phyloP scores from a whole-genome alignment of 2,113 vertebrate genomes.

The Larimichthys polyactis region DNA sequence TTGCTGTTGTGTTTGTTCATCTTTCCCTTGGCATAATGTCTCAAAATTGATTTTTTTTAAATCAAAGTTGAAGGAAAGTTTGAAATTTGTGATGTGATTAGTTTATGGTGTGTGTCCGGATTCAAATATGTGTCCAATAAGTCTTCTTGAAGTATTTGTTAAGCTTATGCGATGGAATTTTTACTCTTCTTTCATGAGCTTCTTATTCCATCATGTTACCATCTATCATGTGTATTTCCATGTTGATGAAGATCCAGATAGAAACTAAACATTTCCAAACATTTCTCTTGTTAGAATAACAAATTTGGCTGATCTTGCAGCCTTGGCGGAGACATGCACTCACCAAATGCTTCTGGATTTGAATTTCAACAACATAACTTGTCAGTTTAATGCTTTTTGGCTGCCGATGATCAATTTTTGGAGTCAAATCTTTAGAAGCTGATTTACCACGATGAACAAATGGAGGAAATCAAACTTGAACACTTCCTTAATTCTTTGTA shows the following conservation, averaged over 20 bases:
- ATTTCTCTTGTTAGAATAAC: background rate
- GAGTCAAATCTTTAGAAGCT: background rate
- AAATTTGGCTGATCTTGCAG: background rate
- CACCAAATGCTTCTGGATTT: slow-evolving; percentile 1
- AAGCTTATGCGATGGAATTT: background rate
- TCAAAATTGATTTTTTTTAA: background rate
- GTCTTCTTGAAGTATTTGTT: background rate
- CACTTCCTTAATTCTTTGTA: background rate
- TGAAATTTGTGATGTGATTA: too few species aligned
- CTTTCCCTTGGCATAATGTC: background rate
- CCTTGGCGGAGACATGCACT: background rate
- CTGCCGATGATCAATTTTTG: background rate
- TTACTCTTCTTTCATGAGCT: background rate
- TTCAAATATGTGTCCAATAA: background rate
- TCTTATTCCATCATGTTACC: background rate
- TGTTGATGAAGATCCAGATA: background rate
- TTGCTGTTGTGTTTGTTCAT: background rate
- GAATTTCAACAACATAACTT: background rate
- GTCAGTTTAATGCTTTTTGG: slow-evolving; percentile 13
- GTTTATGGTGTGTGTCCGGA: background rate
- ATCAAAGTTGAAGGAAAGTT: background rate
- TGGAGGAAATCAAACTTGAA: background rate
- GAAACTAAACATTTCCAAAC: slow-evolving; percentile 22
- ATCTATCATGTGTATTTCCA: background rate
- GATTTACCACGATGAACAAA: background rate